Evolutionary conservation across 1,140 invertebrate genomes (phyloP), one percentile per base, ranked within the genome.

Genomic region (Steinernema feltiae): DNA sequence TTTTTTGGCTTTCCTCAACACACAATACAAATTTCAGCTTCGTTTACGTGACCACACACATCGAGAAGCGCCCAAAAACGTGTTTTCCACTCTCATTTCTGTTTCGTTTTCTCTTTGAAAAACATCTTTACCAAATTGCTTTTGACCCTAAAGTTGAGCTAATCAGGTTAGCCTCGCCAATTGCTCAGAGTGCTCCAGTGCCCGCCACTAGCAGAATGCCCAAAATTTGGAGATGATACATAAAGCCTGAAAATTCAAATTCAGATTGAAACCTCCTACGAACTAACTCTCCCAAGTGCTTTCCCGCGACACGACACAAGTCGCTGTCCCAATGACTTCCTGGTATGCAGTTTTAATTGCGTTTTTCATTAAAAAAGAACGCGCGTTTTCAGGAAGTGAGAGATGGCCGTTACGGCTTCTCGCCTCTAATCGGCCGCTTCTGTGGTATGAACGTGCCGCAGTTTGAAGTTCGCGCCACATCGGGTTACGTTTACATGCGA

Each of bases 401-500:
- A 31, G 78, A 79, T 70, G 78, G 78, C 17, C 71, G 72, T 18
- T 79, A 79, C 72, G 78, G 78, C 31, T 79, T 79, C 41, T 78
- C 76, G 48, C 78, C 76, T 17, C 41, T 79, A 1, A 79, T 79
- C 30, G 78, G 73, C 24, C 78, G 74, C 18, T 79, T 74, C 30
- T 79, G 78, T 75, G 78, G 78, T 17, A 72, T 63, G 32, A 30
- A 31, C 12, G 30, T 76, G 29, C 78, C 78, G 15, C 32, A 75
- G 29, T 63, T 32, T 32, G 48, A 70, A 29, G 70, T 79, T 18
- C 24, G 78, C 30, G 78, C 78, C 24, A 78, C 31, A 46, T 79
- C 78, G 17, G 78, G 78, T 75, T 70, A 30, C 0, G 70, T 77
- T 30, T 31, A 35, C 30, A n/a, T 79, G 18, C 75, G 78, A 24